phyloP scores from a whole-genome alignment of 2,113 vertebrate species.

The Microtus richardsoni region DNA sequence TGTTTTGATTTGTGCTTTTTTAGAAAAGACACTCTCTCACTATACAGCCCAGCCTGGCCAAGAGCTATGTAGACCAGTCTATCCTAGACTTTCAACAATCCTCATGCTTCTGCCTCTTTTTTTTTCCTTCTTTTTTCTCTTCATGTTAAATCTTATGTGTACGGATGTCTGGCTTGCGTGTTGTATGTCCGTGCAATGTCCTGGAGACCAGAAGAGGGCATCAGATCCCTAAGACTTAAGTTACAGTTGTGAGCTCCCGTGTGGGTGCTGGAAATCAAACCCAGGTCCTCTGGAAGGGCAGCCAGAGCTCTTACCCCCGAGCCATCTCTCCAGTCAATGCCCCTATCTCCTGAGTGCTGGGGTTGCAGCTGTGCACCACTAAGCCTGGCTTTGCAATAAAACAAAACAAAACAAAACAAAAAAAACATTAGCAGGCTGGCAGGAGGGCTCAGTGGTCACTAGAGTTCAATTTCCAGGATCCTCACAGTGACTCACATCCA shows the following conservation, averaged over 20 bases:
- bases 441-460: not conserved
- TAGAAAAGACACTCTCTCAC: not conserved
- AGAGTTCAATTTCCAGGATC: not conserved
- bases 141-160: not conserved
- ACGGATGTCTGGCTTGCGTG: not conserved
- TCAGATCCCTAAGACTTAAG: not conserved
- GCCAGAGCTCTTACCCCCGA: not conserved
- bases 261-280: not conserved
- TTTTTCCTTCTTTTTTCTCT: rapidly evolving
- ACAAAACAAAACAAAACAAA: not conserved
- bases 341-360: not conserved
- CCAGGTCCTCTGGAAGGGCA: not conserved
- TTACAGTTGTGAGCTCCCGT: not conserved
- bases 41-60: not conserved
- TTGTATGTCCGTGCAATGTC: not conserved
- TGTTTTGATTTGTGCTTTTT: not conserved
- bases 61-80: not conserved
- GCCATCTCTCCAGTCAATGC: not conserved
- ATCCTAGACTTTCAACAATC: not conserved
- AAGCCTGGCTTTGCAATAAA: not conserved
- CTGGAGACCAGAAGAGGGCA: not conserved
- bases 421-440: not conserved
- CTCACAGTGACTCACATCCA: not conserved
- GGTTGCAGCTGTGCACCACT: not conserved
- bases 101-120: not conserved